These are phyloP conservation scores for Zaprionus ornatus DNA, from an alignment of 1,140 invertebrate species.

Conservation along the genomic window DNA sequence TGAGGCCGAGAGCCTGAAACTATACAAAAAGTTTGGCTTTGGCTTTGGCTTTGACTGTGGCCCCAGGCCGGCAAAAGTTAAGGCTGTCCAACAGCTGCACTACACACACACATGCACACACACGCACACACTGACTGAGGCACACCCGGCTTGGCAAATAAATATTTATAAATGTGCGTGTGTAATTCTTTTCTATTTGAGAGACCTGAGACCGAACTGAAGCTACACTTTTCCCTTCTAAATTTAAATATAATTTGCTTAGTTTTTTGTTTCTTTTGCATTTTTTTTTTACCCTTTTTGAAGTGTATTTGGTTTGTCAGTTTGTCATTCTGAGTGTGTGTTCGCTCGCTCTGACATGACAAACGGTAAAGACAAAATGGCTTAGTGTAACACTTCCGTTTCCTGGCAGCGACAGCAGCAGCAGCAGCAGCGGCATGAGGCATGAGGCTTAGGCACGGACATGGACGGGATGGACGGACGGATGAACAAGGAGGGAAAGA, in stretches of 20 bases:
- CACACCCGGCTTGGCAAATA: conserved; percentile 30
- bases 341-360: conserved; percentile 42
- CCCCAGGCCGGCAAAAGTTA: conserved; percentile 56
- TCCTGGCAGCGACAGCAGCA: conserved; percentile 30
- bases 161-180: conserved; percentile 58
- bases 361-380: conserved; percentile 67
- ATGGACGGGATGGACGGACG: background rate
- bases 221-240: background rate
- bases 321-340: conserved; percentile 4
- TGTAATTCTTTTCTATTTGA: conserved; percentile 49
- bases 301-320: conserved; percentile 25
- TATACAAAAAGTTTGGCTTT: conserved; percentile 69
- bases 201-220: background rate
- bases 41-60: conserved; percentile 58
- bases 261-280: background rate
- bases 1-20: conserved; percentile 49
- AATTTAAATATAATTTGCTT: conserved; percentile 1
- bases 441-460: conserved; percentile 14
- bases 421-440: background rate
- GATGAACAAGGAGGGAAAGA: background rate
- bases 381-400: conserved; percentile 78
- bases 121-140: background rate
- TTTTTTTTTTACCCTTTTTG: conserved; percentile 10
- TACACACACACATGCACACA: conserved; percentile 11
- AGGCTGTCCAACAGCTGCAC: conserved; percentile 45